These are phyloP conservation scores for Salvator merianae DNA, from an alignment of 2,113 vertebrate genomes.

Conservation along the genomic window DNA sequence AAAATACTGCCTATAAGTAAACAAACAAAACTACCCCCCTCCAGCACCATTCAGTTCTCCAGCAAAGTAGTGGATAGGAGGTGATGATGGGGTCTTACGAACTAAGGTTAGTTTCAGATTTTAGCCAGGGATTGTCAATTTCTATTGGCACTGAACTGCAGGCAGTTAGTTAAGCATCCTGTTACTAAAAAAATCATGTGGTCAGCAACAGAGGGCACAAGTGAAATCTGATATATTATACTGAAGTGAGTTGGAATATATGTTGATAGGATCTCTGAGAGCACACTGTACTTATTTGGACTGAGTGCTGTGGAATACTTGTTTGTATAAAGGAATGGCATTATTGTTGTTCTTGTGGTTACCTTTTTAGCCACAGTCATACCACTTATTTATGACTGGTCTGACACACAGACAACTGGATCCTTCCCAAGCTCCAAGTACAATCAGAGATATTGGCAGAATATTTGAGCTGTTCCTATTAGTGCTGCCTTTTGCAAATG, in stretches of 20 bases:
- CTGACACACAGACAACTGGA: too few relatives aligned
- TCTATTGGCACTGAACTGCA: not conserved
- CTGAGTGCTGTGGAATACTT: not conserved
- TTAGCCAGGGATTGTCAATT: not conserved
- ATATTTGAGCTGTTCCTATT: too few relatives aligned
- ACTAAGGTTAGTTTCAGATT: not conserved
- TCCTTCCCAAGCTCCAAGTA: too few relatives aligned
- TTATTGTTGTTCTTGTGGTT: too few relatives aligned
- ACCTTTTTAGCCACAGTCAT: too few relatives aligned
- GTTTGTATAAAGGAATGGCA: too few relatives aligned
- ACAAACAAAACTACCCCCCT: not conserved
- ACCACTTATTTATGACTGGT: too few relatives aligned
- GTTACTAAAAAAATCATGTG: conserved; percentile 14
- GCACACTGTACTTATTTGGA: not conserved
- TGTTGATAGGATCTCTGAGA: not conserved
- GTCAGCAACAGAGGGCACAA: accelerated
- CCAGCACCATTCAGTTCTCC: not conserved
- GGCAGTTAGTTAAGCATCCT: not conserved
- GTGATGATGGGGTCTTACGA: conserved; percentile 11
- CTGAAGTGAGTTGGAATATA: not conserved
- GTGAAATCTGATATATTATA: not conserved
- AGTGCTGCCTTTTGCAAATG: too few relatives aligned
- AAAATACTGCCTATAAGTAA: not conserved
- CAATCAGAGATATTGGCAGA: too few relatives aligned
- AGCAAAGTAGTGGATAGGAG: conserved; percentile 29